phyloP scores from a whole-genome alignment of 1,140 invertebrate genomes.

The Caenorhabditis brenneri region DNA sequence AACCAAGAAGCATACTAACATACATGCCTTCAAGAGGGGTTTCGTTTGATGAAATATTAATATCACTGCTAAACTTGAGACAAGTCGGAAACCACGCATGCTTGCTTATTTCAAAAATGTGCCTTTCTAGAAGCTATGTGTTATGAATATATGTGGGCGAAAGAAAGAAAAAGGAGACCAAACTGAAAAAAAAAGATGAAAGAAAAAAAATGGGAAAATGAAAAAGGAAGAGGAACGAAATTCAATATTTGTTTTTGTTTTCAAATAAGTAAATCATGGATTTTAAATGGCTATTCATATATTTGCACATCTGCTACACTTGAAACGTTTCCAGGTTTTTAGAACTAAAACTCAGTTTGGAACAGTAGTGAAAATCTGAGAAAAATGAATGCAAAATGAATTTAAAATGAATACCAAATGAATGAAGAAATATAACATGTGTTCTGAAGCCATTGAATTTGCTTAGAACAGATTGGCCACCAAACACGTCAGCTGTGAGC shows the following conservation, averaged over 20 bases:
- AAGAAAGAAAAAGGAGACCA: neutral
- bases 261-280: neutral
- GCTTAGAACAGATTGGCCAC: neutral
- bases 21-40: neutral
- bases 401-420: no score
- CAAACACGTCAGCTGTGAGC: constrained; percentile 19
- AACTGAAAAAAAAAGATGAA: neutral
- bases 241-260: constrained; percentile 40
- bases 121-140: neutral
- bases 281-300: neutral
- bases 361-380: no score
- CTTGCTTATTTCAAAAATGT: constrained; percentile 31
- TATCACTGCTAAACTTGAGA: constrained; percentile 16
- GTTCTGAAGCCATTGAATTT: neutral
- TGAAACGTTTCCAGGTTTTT: no score
- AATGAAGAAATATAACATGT: neutral
- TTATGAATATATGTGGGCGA: constrained; percentile 9
- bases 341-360: neutral
- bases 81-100: neutral
- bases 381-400: neutral
- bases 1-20: neutral
- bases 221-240: constrained; percentile 17
- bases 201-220: neutral
- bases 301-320: neutral
- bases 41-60: constrained; percentile 30